Evolutionary conservation across 1,140 invertebrate genomes (phyloP).

Genomic region (Lepidotrigona ventralis): DNA sequence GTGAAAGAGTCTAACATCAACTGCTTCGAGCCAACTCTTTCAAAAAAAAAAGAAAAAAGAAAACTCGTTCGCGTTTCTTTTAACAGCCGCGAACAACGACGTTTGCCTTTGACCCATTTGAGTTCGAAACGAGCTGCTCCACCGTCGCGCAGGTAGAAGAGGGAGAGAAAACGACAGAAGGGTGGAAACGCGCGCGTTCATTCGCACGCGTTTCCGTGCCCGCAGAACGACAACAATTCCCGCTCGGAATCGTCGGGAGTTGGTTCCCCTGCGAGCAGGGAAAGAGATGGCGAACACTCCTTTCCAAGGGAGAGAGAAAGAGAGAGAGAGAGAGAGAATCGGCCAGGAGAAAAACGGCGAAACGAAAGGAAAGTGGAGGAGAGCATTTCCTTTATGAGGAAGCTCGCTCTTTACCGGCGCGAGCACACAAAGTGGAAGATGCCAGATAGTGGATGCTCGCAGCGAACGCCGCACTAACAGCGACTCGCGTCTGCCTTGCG

Average conservation of each 20-base stretch:
- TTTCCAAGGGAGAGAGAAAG: neutral
- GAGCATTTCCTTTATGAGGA: conserved; percentile 40
- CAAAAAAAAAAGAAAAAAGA: too few relatives aligned
- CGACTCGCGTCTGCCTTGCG: conserved; percentile 23
- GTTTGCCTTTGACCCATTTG: neutral
- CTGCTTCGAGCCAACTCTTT: neutral
- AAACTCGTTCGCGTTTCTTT: neutral
- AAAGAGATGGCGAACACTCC: too few relatives aligned
- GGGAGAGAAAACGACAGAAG: neutral
- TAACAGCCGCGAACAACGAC: neutral
- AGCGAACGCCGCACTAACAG: conserved; percentile 8
- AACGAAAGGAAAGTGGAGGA: conserved; percentile 13
- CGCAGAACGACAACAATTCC: conserved; percentile 16
- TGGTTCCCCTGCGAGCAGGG: neutral
- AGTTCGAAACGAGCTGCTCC: neutral
- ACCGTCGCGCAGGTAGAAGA: too few relatives aligned
- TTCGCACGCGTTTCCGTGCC: conserved; percentile 9
- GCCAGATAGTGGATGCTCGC: conserved; percentile 50
- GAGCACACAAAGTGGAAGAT: conserved; percentile 62
- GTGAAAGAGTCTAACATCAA: neutral
- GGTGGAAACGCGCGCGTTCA: neutral
- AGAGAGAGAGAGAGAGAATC: neutral
- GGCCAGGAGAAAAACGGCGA: too few relatives aligned
- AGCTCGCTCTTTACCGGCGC: conserved; percentile 51
- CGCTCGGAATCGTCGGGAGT: conserved; percentile 2